These are phyloP conservation scores for Caretta caretta DNA, from an alignment of 2,113 vertebrate genomes.

Conservation along the genomic window DNA sequence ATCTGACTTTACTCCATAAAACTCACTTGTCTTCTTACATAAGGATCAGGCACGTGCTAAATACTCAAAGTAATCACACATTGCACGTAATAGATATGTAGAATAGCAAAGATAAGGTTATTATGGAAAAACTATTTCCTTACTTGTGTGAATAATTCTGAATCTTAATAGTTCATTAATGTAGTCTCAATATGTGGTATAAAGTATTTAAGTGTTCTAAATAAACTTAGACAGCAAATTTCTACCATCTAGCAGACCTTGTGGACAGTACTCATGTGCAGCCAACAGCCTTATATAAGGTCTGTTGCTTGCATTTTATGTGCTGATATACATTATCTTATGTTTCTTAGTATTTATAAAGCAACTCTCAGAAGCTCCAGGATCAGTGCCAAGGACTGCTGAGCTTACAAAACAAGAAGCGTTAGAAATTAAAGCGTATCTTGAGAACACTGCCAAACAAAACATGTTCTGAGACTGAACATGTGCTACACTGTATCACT, in stretches of 20 bases:
- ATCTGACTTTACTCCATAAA: not conserved
- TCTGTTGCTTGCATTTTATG: conserved; percentile 1
- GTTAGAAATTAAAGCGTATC: not conserved
- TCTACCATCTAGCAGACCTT: not conserved
- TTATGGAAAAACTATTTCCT: not conserved
- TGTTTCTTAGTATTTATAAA: conserved; percentile 10
- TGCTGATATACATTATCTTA: not conserved
- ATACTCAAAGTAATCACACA: not conserved
- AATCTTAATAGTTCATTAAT: not conserved
- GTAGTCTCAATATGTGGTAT: not conserved
- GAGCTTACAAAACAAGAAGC: not conserved
- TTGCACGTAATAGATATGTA: not conserved
- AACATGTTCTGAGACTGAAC: not conserved
- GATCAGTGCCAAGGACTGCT: conserved; percentile 1
- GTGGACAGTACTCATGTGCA: not conserved
- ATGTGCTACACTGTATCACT: not conserved
- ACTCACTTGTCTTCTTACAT: not conserved
- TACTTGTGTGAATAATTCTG: not conserved
- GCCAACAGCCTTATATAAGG: not conserved
- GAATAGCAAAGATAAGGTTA: not conserved
- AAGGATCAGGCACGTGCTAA: not conserved
- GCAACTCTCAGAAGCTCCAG: not conserved
- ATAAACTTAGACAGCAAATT: conserved; percentile 5
- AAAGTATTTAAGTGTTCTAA: not conserved
- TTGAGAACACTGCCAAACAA: not conserved